Base-by-base conservation (phyloP, 2,113 vertebrate genomes). In the Abramis brama region DNA sequence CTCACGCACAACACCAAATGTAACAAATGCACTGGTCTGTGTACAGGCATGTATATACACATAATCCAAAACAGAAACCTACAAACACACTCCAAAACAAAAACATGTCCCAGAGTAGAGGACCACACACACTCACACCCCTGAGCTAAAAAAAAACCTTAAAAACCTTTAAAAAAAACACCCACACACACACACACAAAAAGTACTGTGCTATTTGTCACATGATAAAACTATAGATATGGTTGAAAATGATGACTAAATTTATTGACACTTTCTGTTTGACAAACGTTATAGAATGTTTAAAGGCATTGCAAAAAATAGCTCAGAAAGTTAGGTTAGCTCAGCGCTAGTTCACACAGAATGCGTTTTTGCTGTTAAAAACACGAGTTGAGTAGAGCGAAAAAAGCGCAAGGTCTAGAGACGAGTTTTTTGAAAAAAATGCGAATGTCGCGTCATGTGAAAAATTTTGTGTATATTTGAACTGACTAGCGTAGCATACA, bases 51-150 rank as follows among this genome's bases (percentile, higher is more conserved):
- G 77, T 15, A 74, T 55, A 82, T 8, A 23, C 70, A 76, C 59
- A 77, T 75, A 86, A 70, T 70, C 85, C 87, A 73, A 87, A 62
- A 86, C 79, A 84, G 70, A 86, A 83, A 27, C 5, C 39, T 82
- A 82, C 81, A 83, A 66, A 83, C 74, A 85, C 59, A 57, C 57
- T 80, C 52, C 79, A 77, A 21, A 83, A 84, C 76, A 84, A 83
- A 71, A 84, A 79, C 79, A 83, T 64, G 50, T 71, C 76, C 30
- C 71, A 33, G 60, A 75, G 27, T 21, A 64, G 74, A 73, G 45
- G 82, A 80, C 60, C 86, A 87, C 79, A 82, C 91, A 83, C 86
- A 87, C 50, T 82, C 43, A 70, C 84, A 82, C 86, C 39, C 71
- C 45, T 83, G 84, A 64, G 60, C 60, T 73, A 0, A 39, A 39